A percentile compares a stretch with the other conserved stretches of the same genome.
These are phyloP conservation scores for Paedocypris sp. DNA, from an alignment of 2,113 vertebrate species.

Conservation along the genomic window DNA sequence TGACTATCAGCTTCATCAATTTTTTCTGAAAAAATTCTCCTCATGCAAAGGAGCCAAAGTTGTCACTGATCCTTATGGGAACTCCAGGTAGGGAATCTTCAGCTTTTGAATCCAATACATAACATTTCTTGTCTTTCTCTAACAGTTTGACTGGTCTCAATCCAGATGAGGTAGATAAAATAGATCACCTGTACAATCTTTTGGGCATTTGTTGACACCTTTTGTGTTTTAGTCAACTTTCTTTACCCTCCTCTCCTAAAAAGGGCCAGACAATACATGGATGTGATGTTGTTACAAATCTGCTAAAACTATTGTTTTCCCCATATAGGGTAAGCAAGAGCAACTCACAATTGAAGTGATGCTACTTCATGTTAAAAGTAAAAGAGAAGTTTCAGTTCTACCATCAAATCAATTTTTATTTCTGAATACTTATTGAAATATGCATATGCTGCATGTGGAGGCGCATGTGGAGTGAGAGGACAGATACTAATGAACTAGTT, in stretches of 20 bases:
- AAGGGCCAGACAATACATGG: slow-evolving; percentile 30
- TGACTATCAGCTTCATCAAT: slow-evolving; percentile 81
- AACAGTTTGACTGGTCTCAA: background rate
- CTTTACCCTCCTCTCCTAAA: background rate
- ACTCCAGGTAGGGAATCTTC: slow-evolving; percentile 67
- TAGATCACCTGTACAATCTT: background rate
- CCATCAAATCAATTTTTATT: slow-evolving; percentile 64
- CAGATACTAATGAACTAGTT: slow-evolving; percentile 44
- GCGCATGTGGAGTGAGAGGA: background rate
- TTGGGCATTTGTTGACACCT: background rate
- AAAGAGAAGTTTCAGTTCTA: slow-evolving; percentile 74
- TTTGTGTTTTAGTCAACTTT: slow-evolving; percentile 18
- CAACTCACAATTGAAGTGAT: slow-evolving; percentile 76
- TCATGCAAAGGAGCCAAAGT: slow-evolving; percentile 87
- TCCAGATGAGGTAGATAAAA: slow-evolving; percentile 5
- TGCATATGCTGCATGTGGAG: slow-evolving; percentile 50
- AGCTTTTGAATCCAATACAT: background rate
- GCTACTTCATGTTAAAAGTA: slow-evolving; percentile 77
- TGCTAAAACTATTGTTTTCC: slow-evolving; percentile 75
- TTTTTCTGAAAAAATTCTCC: slow-evolving; percentile 77
- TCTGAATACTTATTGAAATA: slow-evolving; percentile 48
- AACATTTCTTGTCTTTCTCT: background rate
- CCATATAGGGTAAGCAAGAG: slow-evolving; percentile 76
- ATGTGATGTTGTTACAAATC: slow-evolving; percentile 45
- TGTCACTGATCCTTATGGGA: slow-evolving; percentile 78